phyloP scores from a whole-genome alignment of 2,797 vertebrate species.

The Darevskia mixta region DNA sequence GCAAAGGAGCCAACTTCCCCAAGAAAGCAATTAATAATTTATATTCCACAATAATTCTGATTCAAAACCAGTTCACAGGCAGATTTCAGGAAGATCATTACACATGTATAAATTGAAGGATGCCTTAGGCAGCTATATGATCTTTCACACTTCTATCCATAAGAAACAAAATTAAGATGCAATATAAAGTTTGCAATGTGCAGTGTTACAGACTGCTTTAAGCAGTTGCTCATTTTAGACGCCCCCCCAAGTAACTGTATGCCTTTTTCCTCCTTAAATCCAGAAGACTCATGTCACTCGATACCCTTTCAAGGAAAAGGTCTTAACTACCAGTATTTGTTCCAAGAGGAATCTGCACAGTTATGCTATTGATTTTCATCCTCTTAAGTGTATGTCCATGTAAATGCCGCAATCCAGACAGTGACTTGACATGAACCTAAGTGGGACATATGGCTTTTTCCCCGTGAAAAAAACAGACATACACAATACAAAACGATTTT shows the following conservation, averaged over 20 bases:
- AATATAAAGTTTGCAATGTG: conserved; percentile 6
- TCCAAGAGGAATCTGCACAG: not conserved
- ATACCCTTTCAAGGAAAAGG: not conserved
- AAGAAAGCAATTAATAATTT: conserved; percentile 48
- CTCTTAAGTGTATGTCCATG: not conserved
- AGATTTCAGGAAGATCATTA: conserved; percentile 45
- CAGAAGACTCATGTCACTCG: not conserved
- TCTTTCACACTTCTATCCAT: not conserved
- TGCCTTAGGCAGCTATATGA: conserved; percentile 6
- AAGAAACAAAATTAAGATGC: conserved; percentile 8
- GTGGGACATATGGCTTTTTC: not conserved
- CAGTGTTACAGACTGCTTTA: conserved; percentile 16
- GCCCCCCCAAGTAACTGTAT: not conserved
- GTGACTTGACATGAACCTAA: not conserved
- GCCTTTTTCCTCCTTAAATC: not conserved
- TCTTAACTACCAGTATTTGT: not conserved
- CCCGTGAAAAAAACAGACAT: not conserved
- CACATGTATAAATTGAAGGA: not conserved
- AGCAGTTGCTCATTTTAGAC: not conserved
- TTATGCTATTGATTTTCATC: not conserved
- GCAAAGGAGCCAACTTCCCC: conserved; percentile 42
- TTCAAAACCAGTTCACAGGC: not conserved
- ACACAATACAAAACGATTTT: not conserved
- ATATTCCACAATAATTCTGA: conserved; percentile 33
- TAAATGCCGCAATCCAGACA: not conserved